phyloP scores from a whole-genome alignment of 2,797 vertebrate species.

The Pterois miles region DNA sequence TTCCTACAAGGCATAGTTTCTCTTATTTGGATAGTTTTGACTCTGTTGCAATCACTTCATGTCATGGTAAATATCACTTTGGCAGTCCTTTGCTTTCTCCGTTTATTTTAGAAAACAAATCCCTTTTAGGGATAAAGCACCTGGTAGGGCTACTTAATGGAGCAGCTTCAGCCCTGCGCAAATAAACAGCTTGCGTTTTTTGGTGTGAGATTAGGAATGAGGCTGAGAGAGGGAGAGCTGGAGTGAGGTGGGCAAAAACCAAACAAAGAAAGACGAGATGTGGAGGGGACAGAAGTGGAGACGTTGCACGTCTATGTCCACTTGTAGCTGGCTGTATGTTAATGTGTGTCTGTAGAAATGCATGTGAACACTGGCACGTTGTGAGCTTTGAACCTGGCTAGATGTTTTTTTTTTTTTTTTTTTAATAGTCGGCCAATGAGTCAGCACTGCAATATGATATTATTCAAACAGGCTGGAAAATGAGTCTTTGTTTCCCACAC shows the following conservation, averaged over 20 bases:
- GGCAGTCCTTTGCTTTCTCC: constrained; percentile 68
- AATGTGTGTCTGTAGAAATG: constrained; percentile 32
- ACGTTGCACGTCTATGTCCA: constrained; percentile 8
- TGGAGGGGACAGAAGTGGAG: constrained; percentile 41
- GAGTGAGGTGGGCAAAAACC: constrained; percentile 43
- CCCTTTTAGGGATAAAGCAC: constrained; percentile 85
- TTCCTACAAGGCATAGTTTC: constrained; percentile 38
- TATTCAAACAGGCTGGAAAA: constrained; percentile 26
- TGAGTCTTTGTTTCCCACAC: constrained; percentile 43
- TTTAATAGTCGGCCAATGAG: constrained; percentile 26
- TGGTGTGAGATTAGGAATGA: constrained; percentile 82
- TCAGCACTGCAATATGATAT: constrained; percentile 22
- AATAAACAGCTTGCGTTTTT: constrained; percentile 96
- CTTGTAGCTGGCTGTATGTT: constrained; percentile 15
- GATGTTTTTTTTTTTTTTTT: background rate
- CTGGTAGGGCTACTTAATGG: constrained; percentile 91
- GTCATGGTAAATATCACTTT: constrained; percentile 75
- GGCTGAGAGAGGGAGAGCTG: constrained; percentile 69
- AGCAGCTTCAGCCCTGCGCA: constrained; percentile 94
- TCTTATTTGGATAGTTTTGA: constrained; percentile 64
- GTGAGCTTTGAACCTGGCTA: constrained; percentile 21
- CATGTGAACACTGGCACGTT: constrained; percentile 36
- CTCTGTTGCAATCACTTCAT: constrained; percentile 63
- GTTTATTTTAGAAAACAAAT: constrained; percentile 85
- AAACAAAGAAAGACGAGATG: constrained; percentile 67